Conservation (phyloP, 2,113 vertebrate genomes). For the Sturnira hondurensis region DNA sequence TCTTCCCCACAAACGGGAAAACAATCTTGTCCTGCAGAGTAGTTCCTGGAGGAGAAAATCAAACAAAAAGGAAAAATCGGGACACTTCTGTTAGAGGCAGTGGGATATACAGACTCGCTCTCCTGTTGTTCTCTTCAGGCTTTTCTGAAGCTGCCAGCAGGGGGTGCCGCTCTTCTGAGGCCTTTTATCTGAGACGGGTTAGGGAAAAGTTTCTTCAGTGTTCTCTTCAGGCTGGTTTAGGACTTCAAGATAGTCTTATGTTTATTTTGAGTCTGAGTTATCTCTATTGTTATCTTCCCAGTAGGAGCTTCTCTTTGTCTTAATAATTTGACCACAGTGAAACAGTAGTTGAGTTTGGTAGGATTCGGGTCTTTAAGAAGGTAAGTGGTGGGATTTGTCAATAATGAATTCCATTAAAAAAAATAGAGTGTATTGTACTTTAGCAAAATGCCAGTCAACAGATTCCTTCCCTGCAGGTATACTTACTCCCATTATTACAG, state of each 20-base stretch:
- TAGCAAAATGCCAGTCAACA: constrained; percentile 79
- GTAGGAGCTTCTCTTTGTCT: constrained; percentile 78
- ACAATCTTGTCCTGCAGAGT: constrained; percentile 67
- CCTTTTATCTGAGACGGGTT: constrained; percentile 61
- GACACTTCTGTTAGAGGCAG: constrained; percentile 57
- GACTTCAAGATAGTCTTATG: constrained; percentile 28
- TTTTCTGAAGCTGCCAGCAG: constrained; percentile 63
- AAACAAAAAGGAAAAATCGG: constrained; percentile 52
- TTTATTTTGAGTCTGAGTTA: constrained; percentile 73
- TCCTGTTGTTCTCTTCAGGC: constrained; percentile 51
- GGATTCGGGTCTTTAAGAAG: constrained; percentile 80
- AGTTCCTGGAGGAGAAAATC: constrained; percentile 67
- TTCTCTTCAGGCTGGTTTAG: constrained; percentile 47
- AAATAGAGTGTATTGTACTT: constrained; percentile 46
- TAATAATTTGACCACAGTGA: constrained; percentile 76
- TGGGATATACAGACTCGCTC: constrained; percentile 47
- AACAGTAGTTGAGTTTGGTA: constrained; percentile 76
- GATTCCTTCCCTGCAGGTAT: constrained; percentile 80
- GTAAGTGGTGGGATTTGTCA: constrained; percentile 83
- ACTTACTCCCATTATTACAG: constrained; percentile 79
- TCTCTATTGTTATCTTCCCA: constrained; percentile 76
- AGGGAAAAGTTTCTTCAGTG: constrained; percentile 72
- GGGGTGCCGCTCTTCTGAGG: constrained; percentile 64
- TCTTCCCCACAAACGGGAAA: constrained; percentile 38
- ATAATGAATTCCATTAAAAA: constrained; percentile 76